phyloP scores from a whole-genome alignment of 2,888 invertebrate genomes.

The Ethmia dodecea region DNA sequence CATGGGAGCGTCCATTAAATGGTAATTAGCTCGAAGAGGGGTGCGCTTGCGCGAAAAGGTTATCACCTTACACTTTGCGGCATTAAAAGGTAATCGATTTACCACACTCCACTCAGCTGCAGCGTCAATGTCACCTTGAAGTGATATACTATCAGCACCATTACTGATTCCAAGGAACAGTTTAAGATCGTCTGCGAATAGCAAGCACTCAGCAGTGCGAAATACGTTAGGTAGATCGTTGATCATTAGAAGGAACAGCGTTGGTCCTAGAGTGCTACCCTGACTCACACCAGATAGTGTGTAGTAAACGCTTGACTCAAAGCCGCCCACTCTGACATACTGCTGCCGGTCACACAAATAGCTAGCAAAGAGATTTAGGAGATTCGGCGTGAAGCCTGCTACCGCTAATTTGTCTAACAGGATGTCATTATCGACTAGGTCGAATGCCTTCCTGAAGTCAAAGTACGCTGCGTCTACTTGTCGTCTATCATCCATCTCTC shows the following conservation, averaged over 20 bases:
- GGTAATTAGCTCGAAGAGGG: no score
- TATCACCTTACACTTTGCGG: background rate
- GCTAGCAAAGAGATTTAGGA: background rate
- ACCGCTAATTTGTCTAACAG: no score
- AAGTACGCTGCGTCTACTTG: no score
- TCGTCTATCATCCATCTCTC: no score
- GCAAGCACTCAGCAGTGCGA: background rate
- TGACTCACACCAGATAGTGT: background rate
- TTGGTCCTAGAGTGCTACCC: background rate
- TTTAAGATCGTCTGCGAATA: constrained; percentile 17
- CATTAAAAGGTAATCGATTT: background rate
- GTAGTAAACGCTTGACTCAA: background rate
- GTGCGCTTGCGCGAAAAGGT: no score
- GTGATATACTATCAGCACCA: background rate
- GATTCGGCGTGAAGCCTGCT: no score
- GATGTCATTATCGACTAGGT: no score
- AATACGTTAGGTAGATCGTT: background rate
- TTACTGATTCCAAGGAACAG: background rate
- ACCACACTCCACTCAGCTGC: background rate
- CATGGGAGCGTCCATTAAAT: no score
- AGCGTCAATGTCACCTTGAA: background rate
- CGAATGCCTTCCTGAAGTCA: no score
- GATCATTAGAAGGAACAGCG: background rate
- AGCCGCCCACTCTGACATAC: background rate
- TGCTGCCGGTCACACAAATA: background rate